phyloP scores from a whole-genome alignment of 2,888 invertebrate species.

The Phaonia tiefii region DNA sequence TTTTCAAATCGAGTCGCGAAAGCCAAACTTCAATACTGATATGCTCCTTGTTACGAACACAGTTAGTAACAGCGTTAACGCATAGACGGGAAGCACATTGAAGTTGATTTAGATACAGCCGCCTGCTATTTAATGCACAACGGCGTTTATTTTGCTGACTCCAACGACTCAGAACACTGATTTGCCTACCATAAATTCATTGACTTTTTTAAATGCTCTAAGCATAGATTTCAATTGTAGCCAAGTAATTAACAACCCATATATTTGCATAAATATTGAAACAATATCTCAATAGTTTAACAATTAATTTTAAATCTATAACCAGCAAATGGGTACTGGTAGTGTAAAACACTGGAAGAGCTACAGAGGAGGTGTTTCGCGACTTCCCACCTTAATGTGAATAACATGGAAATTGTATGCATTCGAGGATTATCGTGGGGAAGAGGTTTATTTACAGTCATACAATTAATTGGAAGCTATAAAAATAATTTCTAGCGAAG shows the following conservation, averaged over 20 bases:
- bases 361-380: not conserved
- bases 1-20: too few species aligned
- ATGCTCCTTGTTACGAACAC: too few species aligned
- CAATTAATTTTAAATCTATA: slow-evolving; percentile 1
- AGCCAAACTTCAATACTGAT: too few species aligned
- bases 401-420: slow-evolving; percentile 48
- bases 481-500: too few species aligned
- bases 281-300: not conserved
- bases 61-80: too few species aligned
- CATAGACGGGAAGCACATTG: too few species aligned
- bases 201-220: slow-evolving; percentile 26
- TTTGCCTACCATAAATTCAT: not conserved
- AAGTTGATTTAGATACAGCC: too few species aligned
- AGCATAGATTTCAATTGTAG: slow-evolving; percentile 41
- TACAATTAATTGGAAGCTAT: not conserved
- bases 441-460: not conserved
- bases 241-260: too few species aligned
- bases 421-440: slow-evolving; percentile 19
- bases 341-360: not conserved
- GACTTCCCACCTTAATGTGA: slow-evolving; percentile 23
- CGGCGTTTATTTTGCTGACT: not conserved
- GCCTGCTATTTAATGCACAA: not conserved
- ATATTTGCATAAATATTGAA: not conserved
- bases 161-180: not conserved
- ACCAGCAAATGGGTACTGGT: too few species aligned